Evolutionary conservation across 2,797 vertebrate species (phyloP).

Genomic region (Octomys mimax): DNA sequence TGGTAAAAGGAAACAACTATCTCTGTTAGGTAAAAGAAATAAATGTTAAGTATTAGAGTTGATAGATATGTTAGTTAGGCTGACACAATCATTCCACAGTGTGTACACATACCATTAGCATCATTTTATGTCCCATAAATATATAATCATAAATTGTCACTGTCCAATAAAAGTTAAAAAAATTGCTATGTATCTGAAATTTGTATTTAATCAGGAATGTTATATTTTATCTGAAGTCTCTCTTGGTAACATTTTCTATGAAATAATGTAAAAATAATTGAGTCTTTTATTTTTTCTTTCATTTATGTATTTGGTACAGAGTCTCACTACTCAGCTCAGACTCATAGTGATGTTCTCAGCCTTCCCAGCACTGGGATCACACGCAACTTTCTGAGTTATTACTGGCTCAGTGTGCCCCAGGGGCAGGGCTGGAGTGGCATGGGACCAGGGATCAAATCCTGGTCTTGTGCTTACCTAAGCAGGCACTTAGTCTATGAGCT

Average conservation of each 20-base stretch:
- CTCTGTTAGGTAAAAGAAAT: not conserved
- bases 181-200: conserved; percentile 44
- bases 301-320: no score
- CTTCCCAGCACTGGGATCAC: no score
- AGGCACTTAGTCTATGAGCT: no score
- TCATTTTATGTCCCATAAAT: not conserved
- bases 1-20: not conserved
- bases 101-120: not conserved
- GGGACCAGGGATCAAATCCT: no score
- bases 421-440: no score
- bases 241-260: conserved; percentile 5
- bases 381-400: no score
- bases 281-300: not conserved
- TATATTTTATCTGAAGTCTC: not conserved
- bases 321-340: no score
- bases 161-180: not conserved
- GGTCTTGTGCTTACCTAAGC: no score
- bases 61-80: not conserved
- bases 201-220: not conserved
- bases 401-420: no score
- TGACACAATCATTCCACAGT: not conserved
- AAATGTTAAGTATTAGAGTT: not conserved
- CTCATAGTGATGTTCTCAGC: no score
- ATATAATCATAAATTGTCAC: not conserved
- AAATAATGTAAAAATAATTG: conserved; percentile 54